These are phyloP conservation scores for Ceratitis capitata DNA, from an alignment of 1,140 invertebrate genomes.

Conservation along the genomic window DNA sequence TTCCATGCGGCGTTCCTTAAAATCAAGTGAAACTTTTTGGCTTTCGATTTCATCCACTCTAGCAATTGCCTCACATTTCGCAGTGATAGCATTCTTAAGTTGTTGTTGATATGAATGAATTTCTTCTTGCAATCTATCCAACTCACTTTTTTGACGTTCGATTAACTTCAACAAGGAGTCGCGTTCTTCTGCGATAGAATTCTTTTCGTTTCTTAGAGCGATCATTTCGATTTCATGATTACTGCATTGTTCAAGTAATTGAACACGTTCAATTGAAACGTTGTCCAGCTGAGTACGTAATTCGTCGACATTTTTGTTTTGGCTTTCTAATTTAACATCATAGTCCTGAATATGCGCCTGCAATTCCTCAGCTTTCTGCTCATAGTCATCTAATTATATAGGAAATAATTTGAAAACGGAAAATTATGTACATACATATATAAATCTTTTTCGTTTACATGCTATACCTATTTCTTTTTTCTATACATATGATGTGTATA, in stretches of 20 bases:
- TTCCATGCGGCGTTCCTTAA: slow-evolving; percentile 83
- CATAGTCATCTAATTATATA: slow-evolving; percentile 67
- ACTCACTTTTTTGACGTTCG: slow-evolving; percentile 74
- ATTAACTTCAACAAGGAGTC: slow-evolving; percentile 76
- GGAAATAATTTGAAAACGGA: not conserved
- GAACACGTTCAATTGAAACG: slow-evolving; percentile 71
- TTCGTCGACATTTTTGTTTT: slow-evolving; percentile 72
- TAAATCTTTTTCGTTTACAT: not conserved
- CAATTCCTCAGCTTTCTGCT: slow-evolving; percentile 70
- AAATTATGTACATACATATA: slow-evolving; percentile 1
- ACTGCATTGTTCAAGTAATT: slow-evolving; percentile 70
- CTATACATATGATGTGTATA: not conserved
- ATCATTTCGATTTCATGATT: slow-evolving; percentile 69
- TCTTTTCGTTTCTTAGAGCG: slow-evolving; percentile 70
- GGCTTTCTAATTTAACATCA: slow-evolving; percentile 71
- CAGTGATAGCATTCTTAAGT: slow-evolving; percentile 73
- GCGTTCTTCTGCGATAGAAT: slow-evolving; percentile 75
- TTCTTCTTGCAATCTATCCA: slow-evolving; percentile 75
- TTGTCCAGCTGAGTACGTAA: slow-evolving; percentile 72
- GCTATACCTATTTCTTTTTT: not conserved
- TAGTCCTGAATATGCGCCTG: slow-evolving; percentile 73
- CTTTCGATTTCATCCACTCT: slow-evolving; percentile 82
- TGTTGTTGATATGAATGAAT: slow-evolving; percentile 73
- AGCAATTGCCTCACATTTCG: slow-evolving; percentile 85
- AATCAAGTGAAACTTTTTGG: slow-evolving; percentile 79